Evolutionary conservation across 35 echinoderm and acorn worm genomes (phyloP), one percentile per base, ranked within the genome.

Genomic region (Apostichopus japonicus): DNA sequence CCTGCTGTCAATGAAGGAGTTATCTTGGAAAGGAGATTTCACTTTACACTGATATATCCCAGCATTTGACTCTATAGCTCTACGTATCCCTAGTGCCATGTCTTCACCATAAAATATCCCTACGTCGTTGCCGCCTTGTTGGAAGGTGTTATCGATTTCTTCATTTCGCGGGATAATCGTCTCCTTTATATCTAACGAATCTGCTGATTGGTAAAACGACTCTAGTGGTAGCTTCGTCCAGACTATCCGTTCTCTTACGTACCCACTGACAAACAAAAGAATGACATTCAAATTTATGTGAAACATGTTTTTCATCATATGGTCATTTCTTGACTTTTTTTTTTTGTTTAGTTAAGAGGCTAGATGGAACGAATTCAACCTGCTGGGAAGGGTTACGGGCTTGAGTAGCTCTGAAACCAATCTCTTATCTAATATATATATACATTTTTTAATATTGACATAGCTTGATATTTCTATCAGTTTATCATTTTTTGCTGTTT

Each of bases 11-110:
- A 83, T 55, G 55, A 16, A 19, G 15, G 78, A 14, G 23, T 80
- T 25, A 80, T 25, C 78, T 6, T 22, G 5, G 79, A 83, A 53
- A 10, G 17, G 17, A n/a, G 79, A 55, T 53, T 8, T 13, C 4
- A 54, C 16, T 83, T 83, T 83, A 54, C 79, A 83, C 51, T 83
- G 79, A 56, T 83, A 83, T 83, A 83, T 83, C 16, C 79, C 79
- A 19, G 51, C 79, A 54, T 83, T 52, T 6, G 79, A 83, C 7
- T 33, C 6, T 8, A 19, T 56, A 17, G 55, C 10, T 83, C 79
- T 7, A 8, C 51, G 51, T 15, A 83, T 54, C 11, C 13, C 52
- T 6, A 83, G 79, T 21, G 79, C 21, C 79, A 83, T 83, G 79
- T 83, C 79, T 17, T 83, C 44, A 17, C 17, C 79, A 13, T 83